phyloP scores from a whole-genome alignment of 2,113 vertebrate genomes.

The Cavia aperea region DNA sequence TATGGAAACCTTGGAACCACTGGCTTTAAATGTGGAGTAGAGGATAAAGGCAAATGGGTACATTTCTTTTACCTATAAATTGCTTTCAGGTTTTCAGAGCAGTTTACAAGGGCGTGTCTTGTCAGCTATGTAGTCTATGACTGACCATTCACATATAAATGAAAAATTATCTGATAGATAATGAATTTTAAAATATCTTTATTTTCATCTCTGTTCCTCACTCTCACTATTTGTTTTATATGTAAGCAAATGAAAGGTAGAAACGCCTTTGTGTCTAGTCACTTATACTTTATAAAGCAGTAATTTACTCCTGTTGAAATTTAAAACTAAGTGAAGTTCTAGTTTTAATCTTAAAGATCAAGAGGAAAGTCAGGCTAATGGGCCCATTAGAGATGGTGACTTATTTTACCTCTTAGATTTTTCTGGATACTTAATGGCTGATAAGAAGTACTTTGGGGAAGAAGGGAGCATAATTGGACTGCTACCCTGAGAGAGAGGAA shows the following conservation, averaged over 20 bases:
- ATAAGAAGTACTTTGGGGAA: slow-evolving; percentile 35
- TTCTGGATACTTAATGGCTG: slow-evolving; percentile 41
- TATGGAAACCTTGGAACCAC: background rate
- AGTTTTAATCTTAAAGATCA: slow-evolving; percentile 37
- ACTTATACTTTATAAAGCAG: background rate
- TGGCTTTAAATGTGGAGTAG: slow-evolving; percentile 32
- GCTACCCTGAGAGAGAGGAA: slow-evolving; percentile 38
- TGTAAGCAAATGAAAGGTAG: background rate
- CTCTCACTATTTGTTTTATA: background rate
- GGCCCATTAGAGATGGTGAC: slow-evolving; percentile 3
- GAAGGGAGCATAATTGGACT: slow-evolving; percentile 46
- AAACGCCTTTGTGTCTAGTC: background rate
- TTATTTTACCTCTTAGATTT: slow-evolving; percentile 48
- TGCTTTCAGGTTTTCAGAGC: background rate
- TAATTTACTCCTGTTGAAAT: slow-evolving; percentile 18
- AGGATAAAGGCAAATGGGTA: background rate
- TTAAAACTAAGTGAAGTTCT: slow-evolving; percentile 35
- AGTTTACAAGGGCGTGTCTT: background rate
- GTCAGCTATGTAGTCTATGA: background rate
- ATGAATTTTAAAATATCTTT: background rate
- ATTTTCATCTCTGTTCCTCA: background rate
- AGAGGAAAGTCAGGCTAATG: slow-evolving; percentile 40
- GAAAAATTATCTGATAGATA: background rate
- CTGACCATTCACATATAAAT: background rate
- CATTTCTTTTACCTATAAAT: background rate